Conservation (phyloP, 1,140 invertebrate genomes). For the Drosophila paulistorum region DNA sequence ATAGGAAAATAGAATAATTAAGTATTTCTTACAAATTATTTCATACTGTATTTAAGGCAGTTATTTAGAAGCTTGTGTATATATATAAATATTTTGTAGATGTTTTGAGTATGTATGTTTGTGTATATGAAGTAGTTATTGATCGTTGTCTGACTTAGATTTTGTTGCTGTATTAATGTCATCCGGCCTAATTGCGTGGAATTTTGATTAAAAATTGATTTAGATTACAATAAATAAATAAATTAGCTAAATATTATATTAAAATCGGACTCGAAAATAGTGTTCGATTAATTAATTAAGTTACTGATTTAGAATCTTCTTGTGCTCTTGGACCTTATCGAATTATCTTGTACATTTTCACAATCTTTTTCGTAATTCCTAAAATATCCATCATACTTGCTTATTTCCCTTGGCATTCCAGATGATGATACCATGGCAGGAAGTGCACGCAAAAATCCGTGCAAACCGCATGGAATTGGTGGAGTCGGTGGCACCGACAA, state of each 20-base stretch:
- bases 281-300: constrained; percentile 39
- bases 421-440: constrained; percentile 69
- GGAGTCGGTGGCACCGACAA: constrained; percentile 71
- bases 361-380: constrained; percentile 58
- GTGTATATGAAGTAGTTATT: constrained; percentile 8
- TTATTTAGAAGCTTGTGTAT: constrained; percentile 1
- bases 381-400: constrained; percentile 72
- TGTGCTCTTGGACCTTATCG: constrained; percentile 46
- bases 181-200: constrained; percentile 35
- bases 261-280: constrained; percentile 30
- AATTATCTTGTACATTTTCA: constrained; percentile 50
- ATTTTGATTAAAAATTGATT: constrained; percentile 48
- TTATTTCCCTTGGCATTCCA: constrained; percentile 55
- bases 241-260: constrained; percentile 12
- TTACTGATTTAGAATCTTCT: constrained; percentile 35
- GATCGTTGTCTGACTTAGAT: constrained; percentile 2
- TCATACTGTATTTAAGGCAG: constrained; percentile 17
- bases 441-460: constrained; percentile 79
- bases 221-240: constrained; percentile 36
- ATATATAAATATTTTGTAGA: background rate
- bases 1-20: constrained; percentile 36
- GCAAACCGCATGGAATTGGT: constrained; percentile 77
- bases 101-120: background rate
- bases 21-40: constrained; percentile 36
- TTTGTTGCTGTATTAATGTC: constrained; percentile 4